These are phyloP conservation scores for Lindbergichthys nudifrons DNA, from an alignment of 2,797 vertebrate genomes.

Conservation along the genomic window DNA sequence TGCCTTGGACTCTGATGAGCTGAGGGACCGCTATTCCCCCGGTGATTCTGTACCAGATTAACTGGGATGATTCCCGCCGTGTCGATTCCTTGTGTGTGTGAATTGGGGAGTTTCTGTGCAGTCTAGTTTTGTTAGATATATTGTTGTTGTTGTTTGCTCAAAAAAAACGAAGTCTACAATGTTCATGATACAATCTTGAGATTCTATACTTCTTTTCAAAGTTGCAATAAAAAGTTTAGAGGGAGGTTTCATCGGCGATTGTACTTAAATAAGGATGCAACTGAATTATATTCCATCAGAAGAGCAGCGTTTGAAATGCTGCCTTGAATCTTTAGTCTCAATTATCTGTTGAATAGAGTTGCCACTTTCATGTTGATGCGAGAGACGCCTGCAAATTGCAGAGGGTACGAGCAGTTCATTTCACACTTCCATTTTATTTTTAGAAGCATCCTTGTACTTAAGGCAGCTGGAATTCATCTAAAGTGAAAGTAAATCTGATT, in stretches of 20 bases:
- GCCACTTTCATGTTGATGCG: constrained; percentile 37
- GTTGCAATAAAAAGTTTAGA: constrained; percentile 25
- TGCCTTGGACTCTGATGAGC: constrained; percentile 77
- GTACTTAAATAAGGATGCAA: constrained; percentile 48
- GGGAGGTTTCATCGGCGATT: constrained; percentile 28
- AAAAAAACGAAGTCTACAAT: neutral
- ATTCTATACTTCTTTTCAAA: constrained; percentile 9
- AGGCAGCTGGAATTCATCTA: constrained; percentile 25
- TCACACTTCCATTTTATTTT: constrained; percentile 1
- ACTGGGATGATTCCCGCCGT: constrained; percentile 60
- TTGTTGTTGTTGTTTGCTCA: neutral
- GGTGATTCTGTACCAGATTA: constrained; percentile 72
- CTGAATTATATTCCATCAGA: constrained; percentile 23
- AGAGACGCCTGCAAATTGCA: constrained; percentile 28
- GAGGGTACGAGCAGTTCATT: constrained; percentile 16
- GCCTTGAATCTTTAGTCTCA: constrained; percentile 62
- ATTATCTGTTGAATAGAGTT: constrained; percentile 58
- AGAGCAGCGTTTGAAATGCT: constrained; percentile 43
- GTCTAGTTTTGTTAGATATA: constrained; percentile 8
- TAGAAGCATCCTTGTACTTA: neutral
- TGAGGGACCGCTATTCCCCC: constrained; percentile 73
- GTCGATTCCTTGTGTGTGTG: constrained; percentile 43
- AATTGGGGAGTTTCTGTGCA: constrained; percentile 19
- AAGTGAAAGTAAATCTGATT: constrained; percentile 16
- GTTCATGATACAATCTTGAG: constrained; percentile 31